Conservation (phyloP, 2,113 vertebrate species). For the Otis tarda region DNA sequence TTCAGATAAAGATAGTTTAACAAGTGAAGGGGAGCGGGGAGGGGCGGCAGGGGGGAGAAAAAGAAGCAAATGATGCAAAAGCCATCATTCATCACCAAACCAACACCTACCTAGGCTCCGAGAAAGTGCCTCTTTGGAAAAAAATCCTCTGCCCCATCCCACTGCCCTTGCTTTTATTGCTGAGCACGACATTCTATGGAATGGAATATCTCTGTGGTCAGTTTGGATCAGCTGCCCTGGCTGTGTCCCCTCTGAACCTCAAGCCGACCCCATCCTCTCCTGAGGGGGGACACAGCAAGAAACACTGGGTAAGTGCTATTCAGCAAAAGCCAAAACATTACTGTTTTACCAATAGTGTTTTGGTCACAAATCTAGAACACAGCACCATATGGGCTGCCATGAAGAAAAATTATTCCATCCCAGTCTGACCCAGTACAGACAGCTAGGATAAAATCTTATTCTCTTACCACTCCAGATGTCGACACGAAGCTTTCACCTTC, state of each 20-base stretch:
- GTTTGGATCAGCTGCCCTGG: background rate
- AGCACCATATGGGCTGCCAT: background rate
- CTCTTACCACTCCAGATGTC: background rate
- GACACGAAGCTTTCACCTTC: background rate
- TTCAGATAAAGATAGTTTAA: background rate
- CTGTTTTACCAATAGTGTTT: fast-evolving
- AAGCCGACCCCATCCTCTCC: background rate
- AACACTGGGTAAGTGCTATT: background rate
- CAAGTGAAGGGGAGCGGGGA: background rate
- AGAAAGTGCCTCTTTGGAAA: background rate
- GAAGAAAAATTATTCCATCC: background rate
- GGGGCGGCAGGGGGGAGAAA: too few species aligned
- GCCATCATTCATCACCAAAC: background rate
- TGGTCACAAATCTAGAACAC: background rate
- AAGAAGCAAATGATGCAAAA: background rate
- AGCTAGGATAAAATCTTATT: background rate
- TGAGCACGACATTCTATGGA: fast-evolving
- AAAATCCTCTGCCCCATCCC: background rate
- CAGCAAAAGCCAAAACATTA: background rate
- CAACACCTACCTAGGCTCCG: background rate
- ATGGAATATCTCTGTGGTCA: too few species aligned
- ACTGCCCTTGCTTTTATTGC: too few species aligned
- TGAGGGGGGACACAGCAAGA: too few species aligned
- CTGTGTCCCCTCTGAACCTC: background rate
- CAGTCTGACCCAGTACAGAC: background rate